A percentile compares a stretch with the other conserved stretches of the same genome.
Conservation (phyloP, 2,797 vertebrate species). For the Pseudochaenichthys georgianus region DNA sequence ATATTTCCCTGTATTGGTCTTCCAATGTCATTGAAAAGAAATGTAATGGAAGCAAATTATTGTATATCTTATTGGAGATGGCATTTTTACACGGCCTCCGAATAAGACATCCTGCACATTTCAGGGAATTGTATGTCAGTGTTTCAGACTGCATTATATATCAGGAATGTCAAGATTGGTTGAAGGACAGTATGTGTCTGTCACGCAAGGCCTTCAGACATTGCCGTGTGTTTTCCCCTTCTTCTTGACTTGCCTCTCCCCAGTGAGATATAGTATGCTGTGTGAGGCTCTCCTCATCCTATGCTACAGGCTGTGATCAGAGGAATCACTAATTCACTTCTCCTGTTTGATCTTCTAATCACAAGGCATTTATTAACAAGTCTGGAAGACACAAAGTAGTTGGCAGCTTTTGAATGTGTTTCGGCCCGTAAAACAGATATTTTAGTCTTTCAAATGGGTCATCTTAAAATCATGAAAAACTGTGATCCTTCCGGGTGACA, state of each 20-base stretch:
- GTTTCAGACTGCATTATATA: background rate
- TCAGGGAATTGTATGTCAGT: background rate
- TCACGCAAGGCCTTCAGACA: slow-evolving; percentile 26
- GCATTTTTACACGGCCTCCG: slow-evolving; percentile 23
- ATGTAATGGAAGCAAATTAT: slow-evolving; percentile 38
- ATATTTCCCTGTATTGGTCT: slow-evolving; percentile 59
- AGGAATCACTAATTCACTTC: slow-evolving; percentile 81
- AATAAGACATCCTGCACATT: slow-evolving; percentile 18
- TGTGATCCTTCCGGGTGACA: slow-evolving; percentile 51
- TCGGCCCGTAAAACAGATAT: slow-evolving; percentile 67
- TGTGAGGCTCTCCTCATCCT: slow-evolving; percentile 57
- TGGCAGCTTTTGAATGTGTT: slow-evolving; percentile 67
- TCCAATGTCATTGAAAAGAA: slow-evolving; percentile 58
- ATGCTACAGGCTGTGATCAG: slow-evolving; percentile 74
- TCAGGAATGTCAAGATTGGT: slow-evolving; percentile 24
- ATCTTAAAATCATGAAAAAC: slow-evolving; percentile 71
- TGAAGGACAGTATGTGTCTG: slow-evolving; percentile 46
- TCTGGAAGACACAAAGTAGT: slow-evolving; percentile 68
- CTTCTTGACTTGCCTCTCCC: slow-evolving; percentile 30
- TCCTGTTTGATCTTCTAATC: slow-evolving; percentile 83
- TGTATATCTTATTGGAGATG: slow-evolving; percentile 25
- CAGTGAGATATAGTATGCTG: slow-evolving; percentile 56
- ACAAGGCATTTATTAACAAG: slow-evolving; percentile 84
- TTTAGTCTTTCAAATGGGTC: slow-evolving; percentile 74
- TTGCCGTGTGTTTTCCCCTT: slow-evolving; percentile 36